Evolutionary conservation across 2,888 invertebrate genomes (phyloP).

Genomic region (Ormyrus thymus): DNA sequence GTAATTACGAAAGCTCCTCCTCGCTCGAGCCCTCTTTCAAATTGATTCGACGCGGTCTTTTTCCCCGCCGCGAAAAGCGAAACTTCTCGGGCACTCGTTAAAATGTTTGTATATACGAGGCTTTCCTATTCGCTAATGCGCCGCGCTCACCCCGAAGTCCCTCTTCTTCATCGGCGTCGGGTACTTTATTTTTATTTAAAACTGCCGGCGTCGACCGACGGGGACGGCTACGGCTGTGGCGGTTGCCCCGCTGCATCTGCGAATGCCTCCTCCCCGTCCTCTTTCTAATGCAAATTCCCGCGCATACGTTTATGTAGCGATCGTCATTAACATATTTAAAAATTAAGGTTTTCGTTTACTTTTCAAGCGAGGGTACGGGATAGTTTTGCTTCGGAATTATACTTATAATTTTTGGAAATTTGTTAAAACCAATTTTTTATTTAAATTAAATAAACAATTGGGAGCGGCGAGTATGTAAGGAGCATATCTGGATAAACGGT

Average conservation of each 20-base stretch:
- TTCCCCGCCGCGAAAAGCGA: slow-evolving; percentile 8
- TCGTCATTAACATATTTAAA: no score
- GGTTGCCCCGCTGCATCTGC: slow-evolving; percentile 19
- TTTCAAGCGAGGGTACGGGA: no score
- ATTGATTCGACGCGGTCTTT: slow-evolving; percentile 48
- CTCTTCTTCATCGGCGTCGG: slow-evolving; percentile 51
- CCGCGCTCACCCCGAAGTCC: slow-evolving; percentile 56
- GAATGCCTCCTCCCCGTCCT: background rate
- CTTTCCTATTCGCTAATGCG: slow-evolving; percentile 73
- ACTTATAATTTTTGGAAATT: no score
- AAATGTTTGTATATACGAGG: slow-evolving; percentile 39
- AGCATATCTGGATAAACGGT: no score
- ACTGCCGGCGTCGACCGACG: slow-evolving; percentile 51
- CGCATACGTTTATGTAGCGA: no score
- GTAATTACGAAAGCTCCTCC: slow-evolving; percentile 50
- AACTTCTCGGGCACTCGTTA: slow-evolving; percentile 36
- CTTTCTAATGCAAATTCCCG: no score
- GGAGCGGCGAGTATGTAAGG: no score
- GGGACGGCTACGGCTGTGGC: slow-evolving; percentile 2
- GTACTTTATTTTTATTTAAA: slow-evolving; percentile 74
- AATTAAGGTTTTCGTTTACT: no score
- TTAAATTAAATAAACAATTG: no score
- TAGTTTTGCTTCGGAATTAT: no score
- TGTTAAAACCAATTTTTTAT: no score
- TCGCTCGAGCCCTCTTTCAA: slow-evolving; percentile 34